phyloP scores from a whole-genome alignment of 2,888 invertebrate species.

The Cataglyphis rosenhaueri region DNA sequence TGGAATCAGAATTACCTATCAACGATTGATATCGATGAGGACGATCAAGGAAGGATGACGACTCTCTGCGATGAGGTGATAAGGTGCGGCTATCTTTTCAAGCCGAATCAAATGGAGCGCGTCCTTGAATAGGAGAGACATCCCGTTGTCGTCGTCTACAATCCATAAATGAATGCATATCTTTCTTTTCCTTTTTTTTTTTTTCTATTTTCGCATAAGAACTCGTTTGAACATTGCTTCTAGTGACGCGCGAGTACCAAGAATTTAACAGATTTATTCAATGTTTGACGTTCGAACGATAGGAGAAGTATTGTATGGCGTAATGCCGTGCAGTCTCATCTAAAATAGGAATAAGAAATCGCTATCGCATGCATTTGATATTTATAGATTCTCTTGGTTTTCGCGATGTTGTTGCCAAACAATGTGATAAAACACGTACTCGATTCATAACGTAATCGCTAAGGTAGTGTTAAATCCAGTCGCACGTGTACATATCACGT shows the following conservation, averaged over 20 bases:
- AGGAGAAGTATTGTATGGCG: background rate
- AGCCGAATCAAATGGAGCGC: background rate
- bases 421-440: constrained; percentile 59
- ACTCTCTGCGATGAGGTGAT: background rate
- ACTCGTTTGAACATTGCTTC: constrained; percentile 35
- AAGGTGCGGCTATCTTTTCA: background rate
- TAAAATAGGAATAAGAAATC: constrained; percentile 43
- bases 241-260: constrained; percentile 55
- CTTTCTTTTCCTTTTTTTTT: constrained; percentile 3
- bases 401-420: constrained; percentile 57
- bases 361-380: constrained; percentile 36
- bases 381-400: constrained; percentile 56
- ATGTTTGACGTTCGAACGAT: constrained; percentile 46
- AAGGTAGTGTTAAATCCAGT: constrained; percentile 25
- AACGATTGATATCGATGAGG: constrained; percentile 38
- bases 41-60: background rate
- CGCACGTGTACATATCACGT: constrained; percentile 13
- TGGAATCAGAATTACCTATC: background rate
- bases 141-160: background rate
- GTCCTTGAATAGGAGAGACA: background rate
- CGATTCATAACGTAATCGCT: constrained; percentile 15
- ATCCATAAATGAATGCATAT: constrained; percentile 33
- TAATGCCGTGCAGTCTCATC: constrained; percentile 4
- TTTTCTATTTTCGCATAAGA: constrained; percentile 11
- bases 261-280: constrained; percentile 62